Evolutionary conservation across 2,888 invertebrate genomes (phyloP), one percentile per base, ranked within the genome.

Genomic region (Cecidostiba fungosa): DNA sequence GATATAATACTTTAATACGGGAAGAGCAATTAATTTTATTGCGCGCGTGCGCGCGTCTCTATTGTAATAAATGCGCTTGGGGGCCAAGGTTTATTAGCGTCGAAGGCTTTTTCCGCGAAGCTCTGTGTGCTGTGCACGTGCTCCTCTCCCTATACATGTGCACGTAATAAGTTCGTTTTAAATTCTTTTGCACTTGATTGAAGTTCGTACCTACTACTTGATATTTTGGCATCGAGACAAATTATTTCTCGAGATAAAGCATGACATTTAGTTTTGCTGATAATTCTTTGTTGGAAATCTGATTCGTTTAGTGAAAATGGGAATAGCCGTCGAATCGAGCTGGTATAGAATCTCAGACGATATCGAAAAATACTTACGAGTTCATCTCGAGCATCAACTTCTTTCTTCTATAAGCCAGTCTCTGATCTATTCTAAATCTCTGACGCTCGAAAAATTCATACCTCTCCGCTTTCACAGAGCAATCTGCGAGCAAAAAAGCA

Each of bases 81-180:
- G 69, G 47, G 29, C 14, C 43, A 66, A 79, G 47, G 69, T 79
- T 79, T 79, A 79, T 69, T 66, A 69, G 26, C 78, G 50, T 29
- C 26, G 50, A 69, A 47, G 47, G 78, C 39, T 23, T 23, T 72
- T 47, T 66, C 8, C 4, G 0, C 47, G 6, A 6, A 19, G 19
- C 39, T 66, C 39, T 26, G 29, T 47, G n/a, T n/a, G 29, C 47
- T 2, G n/a, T n/a, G 19, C 39, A 69, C 47, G 39, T 47, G 14
- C 39, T 23, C 47, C 47, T 0, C 14, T 23, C 29, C 32, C 19
- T 54, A 39, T 72, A 43, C 39, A 39, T 6, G 39, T 39, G 19
- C 14, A 50, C 47, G 19, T 50, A 50, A 70, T 19, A 36, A 70
- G 36, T 36, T 26, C 32, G 32, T 26, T 69, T 69, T 32, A 16